These are phyloP conservation scores for Drosophila tropicalis DNA, from an alignment of 1,140 invertebrate species.

Conservation along the genomic window DNA sequence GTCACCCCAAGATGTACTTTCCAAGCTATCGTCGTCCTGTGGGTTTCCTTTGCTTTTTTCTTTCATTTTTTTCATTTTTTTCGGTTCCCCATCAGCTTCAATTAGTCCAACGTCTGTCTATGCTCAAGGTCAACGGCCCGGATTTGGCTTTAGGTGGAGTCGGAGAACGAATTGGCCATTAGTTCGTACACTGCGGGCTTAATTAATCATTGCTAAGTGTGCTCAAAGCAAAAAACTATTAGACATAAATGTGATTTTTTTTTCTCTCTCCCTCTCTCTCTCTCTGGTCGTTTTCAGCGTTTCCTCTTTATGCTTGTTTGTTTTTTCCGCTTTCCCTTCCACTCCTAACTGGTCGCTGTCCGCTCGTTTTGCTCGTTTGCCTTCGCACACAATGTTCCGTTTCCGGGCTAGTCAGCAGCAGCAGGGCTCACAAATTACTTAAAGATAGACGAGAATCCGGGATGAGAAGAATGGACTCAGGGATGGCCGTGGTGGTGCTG, in stretches of 20 bases:
- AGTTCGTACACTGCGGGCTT: conserved; percentile 69
- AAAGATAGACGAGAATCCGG: conserved; percentile 55
- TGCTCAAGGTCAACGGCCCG: conserved; percentile 17
- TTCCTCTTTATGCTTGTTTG: conserved; percentile 12
- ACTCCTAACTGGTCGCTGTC: neutral
- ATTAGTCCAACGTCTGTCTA: conserved; percentile 14
- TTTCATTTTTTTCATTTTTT: neutral
- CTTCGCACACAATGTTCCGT: conserved; percentile 46
- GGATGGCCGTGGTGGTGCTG: neutral
- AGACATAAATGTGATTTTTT: conserved; percentile 73
- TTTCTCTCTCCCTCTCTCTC: conserved; percentile 37
- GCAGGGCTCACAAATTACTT: conserved; percentile 73
- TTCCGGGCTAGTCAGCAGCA: conserved; percentile 49
- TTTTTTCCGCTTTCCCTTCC: conserved; percentile 10
- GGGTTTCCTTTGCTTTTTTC: neutral
- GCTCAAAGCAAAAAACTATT: conserved; percentile 55
- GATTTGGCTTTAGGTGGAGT: conserved; percentile 28
- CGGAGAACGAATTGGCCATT: conserved; percentile 45
- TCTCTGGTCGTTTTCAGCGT: conserved; percentile 32
- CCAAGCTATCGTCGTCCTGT: neutral
- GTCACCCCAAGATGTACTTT: neutral
- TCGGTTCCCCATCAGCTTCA: conserved; percentile 6
- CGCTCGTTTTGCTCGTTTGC: conserved; percentile 36
- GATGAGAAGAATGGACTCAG: conserved; percentile 10
- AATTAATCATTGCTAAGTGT: conserved; percentile 76